These are phyloP conservation scores for Ostrea denselamellosa DNA, from an alignment of 1,140 invertebrate genomes.

Conservation along the genomic window DNA sequence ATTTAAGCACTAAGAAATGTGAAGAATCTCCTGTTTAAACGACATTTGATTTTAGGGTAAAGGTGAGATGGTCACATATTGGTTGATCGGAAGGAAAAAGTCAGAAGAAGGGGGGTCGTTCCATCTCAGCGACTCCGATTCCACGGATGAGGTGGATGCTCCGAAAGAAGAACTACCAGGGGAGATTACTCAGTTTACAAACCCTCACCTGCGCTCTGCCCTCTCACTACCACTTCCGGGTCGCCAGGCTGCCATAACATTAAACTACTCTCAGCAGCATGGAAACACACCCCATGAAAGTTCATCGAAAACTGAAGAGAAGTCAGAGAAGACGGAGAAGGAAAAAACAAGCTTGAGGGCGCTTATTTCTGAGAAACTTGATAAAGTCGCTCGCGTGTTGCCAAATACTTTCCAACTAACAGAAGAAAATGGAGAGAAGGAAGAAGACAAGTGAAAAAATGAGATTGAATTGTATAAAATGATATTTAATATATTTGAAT, in stretches of 20 bases:
- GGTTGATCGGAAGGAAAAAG: conserved; percentile 54
- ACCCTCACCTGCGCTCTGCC: conserved; percentile 26
- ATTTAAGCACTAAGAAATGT: background rate
- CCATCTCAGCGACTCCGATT: conserved; percentile 11
- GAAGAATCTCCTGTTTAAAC: background rate
- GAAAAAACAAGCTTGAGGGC: background rate
- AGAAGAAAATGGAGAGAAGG: conserved; percentile 9
- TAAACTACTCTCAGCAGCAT: conserved; percentile 1
- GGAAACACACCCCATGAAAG: background rate
- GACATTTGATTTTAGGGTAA: conserved; percentile 54
- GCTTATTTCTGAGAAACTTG: conserved; percentile 26
- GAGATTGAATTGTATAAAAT: background rate
- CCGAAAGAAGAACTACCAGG: conserved; percentile 36
- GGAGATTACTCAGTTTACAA: conserved; percentile 39
- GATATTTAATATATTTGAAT: background rate
- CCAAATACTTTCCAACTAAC: conserved; percentile 41
- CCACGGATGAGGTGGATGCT: background rate
- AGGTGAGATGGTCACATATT: conserved; percentile 63
- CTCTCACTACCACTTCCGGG: conserved; percentile 40
- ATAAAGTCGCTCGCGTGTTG: conserved; percentile 43
- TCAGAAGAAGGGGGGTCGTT: background rate
- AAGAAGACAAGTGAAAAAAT: conserved; percentile 9
- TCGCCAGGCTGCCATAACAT: background rate
- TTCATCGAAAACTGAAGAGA: background rate
- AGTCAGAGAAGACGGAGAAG: background rate